Evolutionary conservation across 2,797 vertebrate species (phyloP), one percentile per base, ranked within the genome.

Genomic region (Pantherophis alleghaniensis): DNA sequence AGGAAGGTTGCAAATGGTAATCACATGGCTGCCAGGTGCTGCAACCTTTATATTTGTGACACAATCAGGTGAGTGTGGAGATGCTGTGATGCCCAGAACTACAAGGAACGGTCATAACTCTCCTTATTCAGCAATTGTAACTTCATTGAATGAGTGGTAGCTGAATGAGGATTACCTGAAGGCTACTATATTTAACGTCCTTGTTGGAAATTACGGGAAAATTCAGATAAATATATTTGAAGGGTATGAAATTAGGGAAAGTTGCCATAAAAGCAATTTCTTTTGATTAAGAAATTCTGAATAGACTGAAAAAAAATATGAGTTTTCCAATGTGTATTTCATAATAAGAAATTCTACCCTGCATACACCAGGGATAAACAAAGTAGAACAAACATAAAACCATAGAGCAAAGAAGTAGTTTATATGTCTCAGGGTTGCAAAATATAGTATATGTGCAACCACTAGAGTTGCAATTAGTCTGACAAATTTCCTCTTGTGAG

Each of bases 401-500:
- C 5, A 22, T 37, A 66, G 12, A 53, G 14, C 22, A 86, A n/a
- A 86, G 9, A 87, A 20, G 32, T 56, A 22, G 11, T 79, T 93
- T 88, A 66, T 32, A 90, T 93, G 61, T 74, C 28, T 86, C 57
- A 51, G 10, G 53, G 53, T 74, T 91, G 61, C 86, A 51, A 93
- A 87, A 90, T 47, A 93, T 86, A 90, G 26, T 37, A 51, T 93
- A 86, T 60, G 37, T 61, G 28, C 37, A 88, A 60, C 90, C 86
- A 88, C 83, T 74, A 89, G 63, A 37, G 42, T 88, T 79, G 63
- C 61, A 88, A 32, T 13, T 47, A 22, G 13, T 14, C 37, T 91
- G 86, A 79, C 22, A 93, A 93, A 91, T 60, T 79, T 59, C 90
- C n/a, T 93, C 63, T 59, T 74, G 18, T 24, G 42, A 4, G 66